These are phyloP conservation scores for Daubentonia madagascariensis DNA, from an alignment of 2,113 vertebrate species.

Conservation along the genomic window DNA sequence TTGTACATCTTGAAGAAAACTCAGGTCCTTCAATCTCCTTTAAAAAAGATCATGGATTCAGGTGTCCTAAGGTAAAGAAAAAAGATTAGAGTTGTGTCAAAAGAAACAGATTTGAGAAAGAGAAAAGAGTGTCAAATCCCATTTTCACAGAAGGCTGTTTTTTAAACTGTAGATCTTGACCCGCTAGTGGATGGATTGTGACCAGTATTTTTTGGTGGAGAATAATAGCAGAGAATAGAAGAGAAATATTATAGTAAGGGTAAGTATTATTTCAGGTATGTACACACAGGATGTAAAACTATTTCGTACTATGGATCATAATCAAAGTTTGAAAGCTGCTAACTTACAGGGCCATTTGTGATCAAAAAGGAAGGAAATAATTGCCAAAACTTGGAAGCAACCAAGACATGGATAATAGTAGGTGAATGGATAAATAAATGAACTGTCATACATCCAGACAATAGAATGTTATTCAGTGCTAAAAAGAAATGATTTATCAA, in stretches of 20 bases:
- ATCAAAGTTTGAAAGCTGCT: not conserved
- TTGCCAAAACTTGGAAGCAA: not conserved
- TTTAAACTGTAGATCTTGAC: not conserved
- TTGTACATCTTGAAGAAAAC: not conserved
- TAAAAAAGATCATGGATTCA: not conserved
- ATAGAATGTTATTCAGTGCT: not conserved
- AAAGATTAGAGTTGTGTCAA: not conserved
- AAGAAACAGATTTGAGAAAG: not conserved
- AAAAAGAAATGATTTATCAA: not conserved
- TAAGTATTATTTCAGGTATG: not conserved
- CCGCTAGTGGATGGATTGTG: not conserved
- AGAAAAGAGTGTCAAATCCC: not conserved
- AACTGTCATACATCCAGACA: not conserved
- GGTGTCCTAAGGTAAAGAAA: not conserved
- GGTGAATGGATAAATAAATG: not conserved
- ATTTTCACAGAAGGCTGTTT: not conserved
- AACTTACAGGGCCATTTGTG: not conserved
- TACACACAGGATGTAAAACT: not conserved
- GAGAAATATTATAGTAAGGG: not conserved
- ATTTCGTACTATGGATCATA: constrained; percentile 4
- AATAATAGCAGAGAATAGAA: not conserved
- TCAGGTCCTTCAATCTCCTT: not conserved
- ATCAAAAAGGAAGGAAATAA: not conserved
- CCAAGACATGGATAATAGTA: not conserved
- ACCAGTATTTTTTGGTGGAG: not conserved